phyloP scores from a whole-genome alignment of 2,113 vertebrate species.

The Serinus canaria region DNA sequence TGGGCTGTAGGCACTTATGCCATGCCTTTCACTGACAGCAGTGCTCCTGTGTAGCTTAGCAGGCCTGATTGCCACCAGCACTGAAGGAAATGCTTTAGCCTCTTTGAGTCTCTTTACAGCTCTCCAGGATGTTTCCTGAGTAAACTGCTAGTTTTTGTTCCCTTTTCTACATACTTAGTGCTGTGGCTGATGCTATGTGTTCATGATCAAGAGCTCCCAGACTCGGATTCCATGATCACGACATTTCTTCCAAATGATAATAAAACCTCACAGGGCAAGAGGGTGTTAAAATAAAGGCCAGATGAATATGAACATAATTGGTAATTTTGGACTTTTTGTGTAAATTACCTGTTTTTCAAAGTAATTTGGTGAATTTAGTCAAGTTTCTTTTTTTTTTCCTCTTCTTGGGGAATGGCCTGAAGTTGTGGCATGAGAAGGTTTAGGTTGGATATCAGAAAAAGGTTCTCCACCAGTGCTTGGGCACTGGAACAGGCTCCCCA shows the following conservation, averaged over 20 bases:
- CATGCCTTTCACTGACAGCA: not conserved
- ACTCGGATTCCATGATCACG: not conserved
- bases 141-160: not conserved
- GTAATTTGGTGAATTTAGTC: not conserved
- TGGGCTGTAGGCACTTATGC: not conserved
- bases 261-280: not conserved
- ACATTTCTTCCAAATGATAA: not conserved
- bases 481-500: not conserved
- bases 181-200: not conserved
- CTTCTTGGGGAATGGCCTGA: not conserved
- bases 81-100: not conserved
- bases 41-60: not conserved
- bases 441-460: not conserved
- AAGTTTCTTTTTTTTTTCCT: no score
- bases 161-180: not conserved
- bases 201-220: not conserved
- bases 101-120: not conserved
- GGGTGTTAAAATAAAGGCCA: not conserved
- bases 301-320: not conserved
- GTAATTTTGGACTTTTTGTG: not conserved
- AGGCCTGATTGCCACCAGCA: not conserved
- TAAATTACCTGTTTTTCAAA: not conserved
- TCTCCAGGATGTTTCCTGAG: not conserved
- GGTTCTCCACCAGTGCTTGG: not conserved
- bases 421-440: not conserved